Evolutionary conservation across 2,888 invertebrate genomes (phyloP).

Genomic region (Drosophila phalerata): DNA sequence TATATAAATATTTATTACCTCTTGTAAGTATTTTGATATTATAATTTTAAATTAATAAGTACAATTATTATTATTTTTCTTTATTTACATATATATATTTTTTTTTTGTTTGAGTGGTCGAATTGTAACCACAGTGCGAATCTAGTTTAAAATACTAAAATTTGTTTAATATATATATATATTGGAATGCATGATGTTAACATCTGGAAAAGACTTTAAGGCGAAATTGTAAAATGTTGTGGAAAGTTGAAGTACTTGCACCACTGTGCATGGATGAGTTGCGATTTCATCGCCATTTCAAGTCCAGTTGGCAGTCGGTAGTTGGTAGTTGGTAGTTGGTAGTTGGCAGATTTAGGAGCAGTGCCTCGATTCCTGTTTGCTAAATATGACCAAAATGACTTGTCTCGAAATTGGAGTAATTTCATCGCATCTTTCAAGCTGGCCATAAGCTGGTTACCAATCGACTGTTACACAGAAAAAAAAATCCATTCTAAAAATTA

Average conservation of each 20-base stretch:
- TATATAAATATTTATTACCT: too few relatives aligned
- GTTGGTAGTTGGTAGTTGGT: conserved; percentile 53
- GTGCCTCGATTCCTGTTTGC: conserved; percentile 72
- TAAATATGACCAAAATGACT: conserved; percentile 82
- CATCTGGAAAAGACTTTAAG: not conserved
- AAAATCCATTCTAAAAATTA: too few relatives aligned
- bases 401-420: conserved; percentile 83
- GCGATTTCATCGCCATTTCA: conserved; percentile 83
- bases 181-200: not conserved
- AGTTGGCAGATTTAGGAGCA: conserved; percentile 46
- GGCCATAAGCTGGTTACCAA: conserved; percentile 32
- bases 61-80: too few relatives aligned
- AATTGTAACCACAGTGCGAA: too few relatives aligned
- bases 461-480: too few relatives aligned
- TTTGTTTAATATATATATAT: too few relatives aligned
- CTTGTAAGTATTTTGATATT: too few relatives aligned
- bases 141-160: too few relatives aligned
- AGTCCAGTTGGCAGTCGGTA: conserved; percentile 63
- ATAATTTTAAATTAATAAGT: too few relatives aligned
- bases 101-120: too few relatives aligned
- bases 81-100: too few relatives aligned
- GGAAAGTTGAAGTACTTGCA: not conserved
- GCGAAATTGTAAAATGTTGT: not conserved
- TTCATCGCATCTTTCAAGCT: conserved; percentile 59
- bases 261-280: conserved; percentile 55